These are phyloP conservation scores for Calidris pygmaea DNA, from an alignment of 2,113 vertebrate genomes.

Conservation along the genomic window DNA sequence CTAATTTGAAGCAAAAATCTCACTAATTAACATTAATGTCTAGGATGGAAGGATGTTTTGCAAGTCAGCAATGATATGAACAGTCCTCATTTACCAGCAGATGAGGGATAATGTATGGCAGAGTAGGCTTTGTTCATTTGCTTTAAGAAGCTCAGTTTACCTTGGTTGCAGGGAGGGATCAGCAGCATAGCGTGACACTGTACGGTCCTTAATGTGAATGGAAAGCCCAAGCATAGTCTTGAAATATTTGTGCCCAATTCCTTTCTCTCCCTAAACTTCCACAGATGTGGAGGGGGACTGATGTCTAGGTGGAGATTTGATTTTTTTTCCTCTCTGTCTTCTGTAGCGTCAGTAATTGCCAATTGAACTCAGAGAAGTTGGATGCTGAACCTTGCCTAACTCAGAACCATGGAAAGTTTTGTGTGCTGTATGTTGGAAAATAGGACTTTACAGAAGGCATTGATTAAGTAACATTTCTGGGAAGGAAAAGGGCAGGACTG, in stretches of 20 bases:
- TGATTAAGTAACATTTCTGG: neutral
- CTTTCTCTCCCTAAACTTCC: neutral
- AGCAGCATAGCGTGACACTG: neutral
- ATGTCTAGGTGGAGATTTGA: neutral
- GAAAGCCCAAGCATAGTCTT: neutral
- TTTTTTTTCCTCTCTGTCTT: neutral
- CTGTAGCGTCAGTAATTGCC: neutral
- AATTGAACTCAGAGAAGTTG: neutral
- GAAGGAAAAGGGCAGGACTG: neutral
- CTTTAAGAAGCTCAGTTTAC: neutral
- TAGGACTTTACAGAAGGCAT: neutral
- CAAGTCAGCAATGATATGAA: neutral
- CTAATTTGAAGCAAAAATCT: conserved; percentile 47
- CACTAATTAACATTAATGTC: conserved; percentile 31
- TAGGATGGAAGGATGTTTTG: neutral
- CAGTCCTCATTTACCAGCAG: neutral
- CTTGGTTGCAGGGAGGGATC: neutral
- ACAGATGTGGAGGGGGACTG: neutral
- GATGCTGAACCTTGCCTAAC: neutral
- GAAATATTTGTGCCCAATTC: neutral
- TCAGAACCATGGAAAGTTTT: neutral
- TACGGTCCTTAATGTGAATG: accelerated
- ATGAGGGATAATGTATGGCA: neutral
- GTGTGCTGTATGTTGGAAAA: neutral
- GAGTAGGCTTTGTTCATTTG: neutral